These are phyloP conservation scores for Adelosebastes latens DNA, from an alignment of 2,797 vertebrate species.

Conservation along the genomic window DNA sequence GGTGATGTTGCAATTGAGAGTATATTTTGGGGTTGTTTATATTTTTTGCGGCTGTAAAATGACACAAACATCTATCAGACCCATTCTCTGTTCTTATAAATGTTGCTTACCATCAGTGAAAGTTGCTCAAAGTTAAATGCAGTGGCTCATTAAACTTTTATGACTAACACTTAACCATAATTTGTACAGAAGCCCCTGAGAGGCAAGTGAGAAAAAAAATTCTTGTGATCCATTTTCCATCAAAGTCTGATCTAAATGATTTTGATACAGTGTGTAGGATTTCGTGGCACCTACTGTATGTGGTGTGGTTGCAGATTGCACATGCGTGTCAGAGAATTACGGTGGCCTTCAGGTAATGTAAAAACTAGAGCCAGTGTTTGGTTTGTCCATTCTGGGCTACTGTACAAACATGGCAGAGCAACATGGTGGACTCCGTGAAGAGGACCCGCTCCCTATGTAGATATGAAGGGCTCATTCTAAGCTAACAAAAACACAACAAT, in stretches of 20 bases:
- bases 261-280: background rate
- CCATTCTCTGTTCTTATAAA: background rate
- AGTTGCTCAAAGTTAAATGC: background rate
- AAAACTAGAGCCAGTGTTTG: too few relatives aligned
- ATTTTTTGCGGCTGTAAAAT: constrained; percentile 24
- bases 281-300: too few relatives aligned
- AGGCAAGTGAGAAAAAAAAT: background rate
- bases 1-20: constrained; percentile 17
- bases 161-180: background rate
- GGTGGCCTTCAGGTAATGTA: too few relatives aligned
- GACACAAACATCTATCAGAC: constrained; percentile 1
- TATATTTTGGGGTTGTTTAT: constrained; percentile 43
- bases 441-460: too few relatives aligned
- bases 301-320: too few relatives aligned
- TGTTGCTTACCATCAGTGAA: background rate
- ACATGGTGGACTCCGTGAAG: rapidly evolving
- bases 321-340: too few relatives aligned
- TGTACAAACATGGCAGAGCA: too few relatives aligned
- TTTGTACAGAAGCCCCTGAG: background rate
- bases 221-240: background rate
- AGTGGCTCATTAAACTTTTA: constrained; percentile 1
- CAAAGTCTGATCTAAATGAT: background rate
- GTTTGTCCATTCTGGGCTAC: too few relatives aligned
- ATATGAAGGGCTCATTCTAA: too few relatives aligned
- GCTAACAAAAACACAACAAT: too few relatives aligned